These are phyloP conservation scores for Thymelicus acteon DNA, from an alignment of 2,888 invertebrate genomes.

Conservation along the genomic window DNA sequence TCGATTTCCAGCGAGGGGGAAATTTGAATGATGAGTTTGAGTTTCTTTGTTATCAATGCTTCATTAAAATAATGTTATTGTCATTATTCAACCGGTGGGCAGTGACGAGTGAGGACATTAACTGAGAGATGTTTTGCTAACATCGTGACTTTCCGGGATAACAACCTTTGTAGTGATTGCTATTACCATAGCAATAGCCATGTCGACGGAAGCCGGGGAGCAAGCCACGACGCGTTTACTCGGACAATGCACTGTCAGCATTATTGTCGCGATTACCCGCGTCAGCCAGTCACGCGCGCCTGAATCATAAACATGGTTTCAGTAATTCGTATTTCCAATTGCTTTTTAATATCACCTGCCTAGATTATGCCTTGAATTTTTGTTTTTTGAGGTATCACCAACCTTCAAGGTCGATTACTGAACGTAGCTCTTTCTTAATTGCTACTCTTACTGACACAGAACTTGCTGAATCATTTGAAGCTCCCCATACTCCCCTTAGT, in stretches of 20 bases:
- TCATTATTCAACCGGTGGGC: background rate
- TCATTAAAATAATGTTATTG: slow-evolving; percentile 10
- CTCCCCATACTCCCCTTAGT: too few species aligned
- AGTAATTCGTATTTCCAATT: background rate
- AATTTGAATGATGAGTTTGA: too few species aligned
- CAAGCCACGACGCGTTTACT: slow-evolving; percentile 1
- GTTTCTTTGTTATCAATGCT: background rate
- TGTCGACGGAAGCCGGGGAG: background rate
- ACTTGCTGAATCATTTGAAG: too few species aligned
- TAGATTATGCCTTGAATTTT: too few species aligned
- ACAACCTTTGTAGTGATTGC: background rate
- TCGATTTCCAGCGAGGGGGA: too few species aligned
- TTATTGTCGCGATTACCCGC: background rate
- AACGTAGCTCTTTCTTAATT: too few species aligned
- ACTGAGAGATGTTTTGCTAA: slow-evolving; percentile 24
- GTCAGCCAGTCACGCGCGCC: background rate
- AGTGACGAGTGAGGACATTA: slow-evolving; percentile 11
- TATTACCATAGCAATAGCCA: slow-evolving; percentile 27
- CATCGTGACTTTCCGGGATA: slow-evolving; percentile 22
- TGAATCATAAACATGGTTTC: background rate
- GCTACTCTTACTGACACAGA: too few species aligned
- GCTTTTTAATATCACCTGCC: too few species aligned
- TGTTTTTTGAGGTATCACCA: too few species aligned
- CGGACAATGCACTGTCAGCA: slow-evolving; percentile 11
- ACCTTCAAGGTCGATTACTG: too few species aligned